These are phyloP conservation scores for Xiphorhynchus elegans DNA, from an alignment of 2,113 vertebrate genomes.

Conservation along the genomic window DNA sequence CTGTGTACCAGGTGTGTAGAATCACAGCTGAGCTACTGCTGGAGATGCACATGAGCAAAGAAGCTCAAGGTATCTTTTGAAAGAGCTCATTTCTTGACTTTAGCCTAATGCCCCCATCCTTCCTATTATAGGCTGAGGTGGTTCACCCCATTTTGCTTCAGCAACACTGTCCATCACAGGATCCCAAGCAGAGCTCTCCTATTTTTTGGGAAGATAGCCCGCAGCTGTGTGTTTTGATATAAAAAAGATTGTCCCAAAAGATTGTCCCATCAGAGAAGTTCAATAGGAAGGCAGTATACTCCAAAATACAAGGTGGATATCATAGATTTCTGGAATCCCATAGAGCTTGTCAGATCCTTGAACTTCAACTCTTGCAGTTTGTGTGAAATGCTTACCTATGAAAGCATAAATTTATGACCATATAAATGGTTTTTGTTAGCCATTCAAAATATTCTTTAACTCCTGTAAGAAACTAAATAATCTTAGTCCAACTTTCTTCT, in stretches of 20 bases:
- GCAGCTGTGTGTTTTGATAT: not conserved
- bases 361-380: not conserved
- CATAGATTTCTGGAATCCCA: not conserved
- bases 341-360: not conserved
- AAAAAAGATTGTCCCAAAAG: not conserved
- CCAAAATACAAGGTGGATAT: not conserved
- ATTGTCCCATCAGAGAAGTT: not conserved
- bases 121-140: not conserved
- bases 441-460: not conserved
- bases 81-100: not conserved
- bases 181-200: not conserved
- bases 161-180: not conserved
- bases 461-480: not conserved
- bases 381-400: not conserved
- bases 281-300: not conserved
- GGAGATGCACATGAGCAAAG: not conserved
- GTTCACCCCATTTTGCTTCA: not conserved
- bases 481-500: not conserved
- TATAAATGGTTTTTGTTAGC: not conserved
- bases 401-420: not conserved
- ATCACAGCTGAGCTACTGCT: not conserved
- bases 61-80: not conserved
- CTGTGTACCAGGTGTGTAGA: not conserved
- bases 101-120: not conserved
- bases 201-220: not conserved